A percentile compares a stretch with the other conserved stretches of the same genome.
phyloP scores from a whole-genome alignment of 92 coral and sea anemone species.

The Nematostella vectensis region DNA sequence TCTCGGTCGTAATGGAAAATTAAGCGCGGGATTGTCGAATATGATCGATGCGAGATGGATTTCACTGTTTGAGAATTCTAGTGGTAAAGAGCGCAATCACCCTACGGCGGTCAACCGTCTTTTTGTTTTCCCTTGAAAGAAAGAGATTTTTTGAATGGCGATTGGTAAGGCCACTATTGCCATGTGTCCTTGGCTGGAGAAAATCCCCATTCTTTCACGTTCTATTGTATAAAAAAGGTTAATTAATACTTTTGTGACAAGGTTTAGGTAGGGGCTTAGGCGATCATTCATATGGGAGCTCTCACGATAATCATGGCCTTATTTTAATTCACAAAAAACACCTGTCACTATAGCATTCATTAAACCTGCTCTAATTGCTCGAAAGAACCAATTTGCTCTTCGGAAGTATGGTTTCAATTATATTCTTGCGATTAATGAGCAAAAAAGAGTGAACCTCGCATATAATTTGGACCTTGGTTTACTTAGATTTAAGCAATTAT shows the following conservation, averaged over 20 bases:
- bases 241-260: conserved; percentile 80
- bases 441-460: conserved; percentile 17
- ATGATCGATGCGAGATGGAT: too few relatives aligned
- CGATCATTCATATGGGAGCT: conserved; percentile 45
- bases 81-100: not conserved
- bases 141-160: not conserved
- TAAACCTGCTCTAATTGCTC: conserved; percentile 33
- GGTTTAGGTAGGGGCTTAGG: conserved; percentile 37
- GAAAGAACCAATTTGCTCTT: conserved; percentile 54
- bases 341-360: conserved; percentile 59
- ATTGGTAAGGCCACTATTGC: conserved; percentile 4
- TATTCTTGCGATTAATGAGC: conserved; percentile 56
- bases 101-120: too few relatives aligned
- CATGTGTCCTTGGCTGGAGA: conserved; percentile 39
- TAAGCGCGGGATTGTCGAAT: too few relatives aligned
- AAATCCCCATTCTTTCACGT: conserved; percentile 32
- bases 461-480: not conserved
- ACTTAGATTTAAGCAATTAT: conserved; percentile 3
- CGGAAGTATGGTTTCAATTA: conserved; percentile 49
- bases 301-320: conserved; percentile 39
- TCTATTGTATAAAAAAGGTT: conserved; percentile 62
- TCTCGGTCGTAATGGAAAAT: conserved; percentile 36
- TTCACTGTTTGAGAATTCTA: too few relatives aligned
- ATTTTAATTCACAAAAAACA: conserved; percentile 32
- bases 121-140: not conserved